Percentiles rank a stretch among this genome's conserved stretches.
Conservation (phyloP, 2,797 vertebrate genomes). For the Delichon dasypus region DNA sequence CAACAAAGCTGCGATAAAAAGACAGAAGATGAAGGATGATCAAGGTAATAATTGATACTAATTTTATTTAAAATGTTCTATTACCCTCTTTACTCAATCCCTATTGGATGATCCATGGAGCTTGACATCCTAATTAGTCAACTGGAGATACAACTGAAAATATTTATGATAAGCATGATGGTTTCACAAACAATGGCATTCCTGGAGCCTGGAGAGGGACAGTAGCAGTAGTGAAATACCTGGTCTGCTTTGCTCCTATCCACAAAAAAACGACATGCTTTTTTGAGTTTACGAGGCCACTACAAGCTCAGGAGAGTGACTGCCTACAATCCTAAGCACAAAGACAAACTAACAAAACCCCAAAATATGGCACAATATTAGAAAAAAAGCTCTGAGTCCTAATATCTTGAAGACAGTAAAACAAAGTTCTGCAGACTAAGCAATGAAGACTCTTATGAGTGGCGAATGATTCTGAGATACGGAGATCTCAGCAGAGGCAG, state of each 20-base stretch:
- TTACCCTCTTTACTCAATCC: neutral
- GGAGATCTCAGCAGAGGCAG: neutral
- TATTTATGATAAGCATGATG: neutral
- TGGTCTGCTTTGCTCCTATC: neutral
- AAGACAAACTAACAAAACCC: neutral
- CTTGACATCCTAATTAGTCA: neutral
- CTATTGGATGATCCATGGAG: neutral
- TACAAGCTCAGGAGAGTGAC: neutral
- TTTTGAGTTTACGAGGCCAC: neutral
- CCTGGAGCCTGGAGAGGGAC: neutral
- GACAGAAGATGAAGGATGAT: neutral
- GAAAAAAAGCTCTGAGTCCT: neutral
- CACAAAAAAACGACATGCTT: fast-evolving
- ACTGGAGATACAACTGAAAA: neutral
- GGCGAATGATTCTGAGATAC: neutral
- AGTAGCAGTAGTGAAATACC: neutral
- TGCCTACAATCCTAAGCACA: neutral
- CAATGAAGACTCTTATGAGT: neutral
- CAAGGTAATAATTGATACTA: neutral
- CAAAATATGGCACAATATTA: neutral
- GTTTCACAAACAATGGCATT: neutral
- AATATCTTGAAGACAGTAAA: neutral
- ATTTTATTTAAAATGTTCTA: neutral
- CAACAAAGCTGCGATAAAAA: neutral
- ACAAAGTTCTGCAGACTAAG: neutral